These are phyloP conservation scores for Gadopsis bispinosus DNA, from an alignment of 2,797 vertebrate species.

Conservation along the genomic window DNA sequence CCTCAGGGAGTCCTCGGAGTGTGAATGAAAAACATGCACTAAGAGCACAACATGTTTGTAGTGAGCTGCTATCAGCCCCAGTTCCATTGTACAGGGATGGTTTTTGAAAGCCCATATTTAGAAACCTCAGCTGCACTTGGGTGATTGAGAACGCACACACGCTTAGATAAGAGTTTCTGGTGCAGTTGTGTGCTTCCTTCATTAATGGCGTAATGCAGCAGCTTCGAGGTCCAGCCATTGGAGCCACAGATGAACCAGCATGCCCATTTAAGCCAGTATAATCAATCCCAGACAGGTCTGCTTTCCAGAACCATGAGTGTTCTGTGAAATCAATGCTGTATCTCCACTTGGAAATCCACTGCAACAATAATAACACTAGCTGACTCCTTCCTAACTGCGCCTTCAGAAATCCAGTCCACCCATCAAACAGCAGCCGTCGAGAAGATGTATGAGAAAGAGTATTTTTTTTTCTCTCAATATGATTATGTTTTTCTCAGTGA, in stretches of 20 bases:
- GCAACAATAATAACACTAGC: conserved; percentile 18
- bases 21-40: conserved; percentile 63
- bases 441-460: conserved; percentile 25
- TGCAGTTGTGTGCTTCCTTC: conserved; percentile 9
- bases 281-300: conserved; percentile 38
- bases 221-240: conserved; percentile 2
- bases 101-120: conserved; percentile 61
- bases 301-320: conserved; percentile 1
- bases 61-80: conserved; percentile 45
- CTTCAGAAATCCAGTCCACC: conserved; percentile 1
- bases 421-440: conserved; percentile 42
- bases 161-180: neutral
- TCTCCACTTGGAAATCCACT: conserved; percentile 43
- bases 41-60: conserved; percentile 31
- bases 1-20: conserved; percentile 51
- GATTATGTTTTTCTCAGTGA: conserved; percentile 34
- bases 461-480: conserved; percentile 33
- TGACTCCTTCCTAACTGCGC: conserved; percentile 19
- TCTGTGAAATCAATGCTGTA: conserved; percentile 48
- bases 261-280: conserved; percentile 13
- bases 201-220: conserved; percentile 7
- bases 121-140: conserved; percentile 34
- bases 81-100: conserved; percentile 47
- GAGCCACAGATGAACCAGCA: conserved; percentile 22
- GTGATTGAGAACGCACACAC: neutral